phyloP scores from a whole-genome alignment of 2,888 invertebrate genomes.

The Clanis bilineata region DNA sequence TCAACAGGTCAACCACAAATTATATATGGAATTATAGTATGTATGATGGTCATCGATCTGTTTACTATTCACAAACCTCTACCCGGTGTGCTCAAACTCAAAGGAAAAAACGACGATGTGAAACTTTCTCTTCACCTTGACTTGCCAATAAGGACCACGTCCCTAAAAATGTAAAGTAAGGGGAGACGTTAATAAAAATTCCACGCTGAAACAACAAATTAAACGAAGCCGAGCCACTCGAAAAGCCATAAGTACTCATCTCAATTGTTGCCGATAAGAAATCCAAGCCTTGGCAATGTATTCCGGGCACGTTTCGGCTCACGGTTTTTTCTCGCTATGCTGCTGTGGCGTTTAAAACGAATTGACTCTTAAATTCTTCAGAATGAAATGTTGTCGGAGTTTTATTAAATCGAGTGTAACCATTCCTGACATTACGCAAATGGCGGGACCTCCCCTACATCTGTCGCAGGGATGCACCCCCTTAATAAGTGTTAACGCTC shows the following conservation, averaged over 20 bases:
- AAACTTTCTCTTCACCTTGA: slow-evolving; percentile 59
- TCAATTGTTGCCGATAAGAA: slow-evolving; percentile 82
- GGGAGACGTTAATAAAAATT: slow-evolving; percentile 81
- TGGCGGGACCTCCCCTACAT: slow-evolving; percentile 81
- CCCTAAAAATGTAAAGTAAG: slow-evolving; percentile 72
- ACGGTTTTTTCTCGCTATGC: slow-evolving; percentile 79
- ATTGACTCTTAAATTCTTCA: slow-evolving; percentile 82
- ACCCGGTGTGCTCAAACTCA: slow-evolving; percentile 28
- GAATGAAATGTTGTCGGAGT: slow-evolving; percentile 80
- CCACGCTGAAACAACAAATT: slow-evolving; percentile 81
- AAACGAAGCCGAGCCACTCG: slow-evolving; percentile 82
- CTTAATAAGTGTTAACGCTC: slow-evolving; percentile 82
- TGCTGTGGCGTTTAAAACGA: slow-evolving; percentile 78
- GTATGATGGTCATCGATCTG: slow-evolving; percentile 36
- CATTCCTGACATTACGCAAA: slow-evolving; percentile 82
- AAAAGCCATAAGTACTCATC: slow-evolving; percentile 83
- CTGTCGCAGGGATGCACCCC: slow-evolving; percentile 82
- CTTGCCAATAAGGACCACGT: slow-evolving; percentile 59
- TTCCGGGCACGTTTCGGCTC: slow-evolving; percentile 79
- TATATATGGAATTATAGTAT: slow-evolving; percentile 26
- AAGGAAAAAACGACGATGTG: slow-evolving; percentile 43
- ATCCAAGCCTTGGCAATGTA: slow-evolving; percentile 80
- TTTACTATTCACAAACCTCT: slow-evolving; percentile 33
- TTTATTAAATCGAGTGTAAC: slow-evolving; percentile 83
- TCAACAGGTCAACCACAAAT: slow-evolving; percentile 42